Conservation (phyloP, 30 jellyfish, hydroid and myxozoan species). For the Hydractinia symbiolongicarpus region DNA sequence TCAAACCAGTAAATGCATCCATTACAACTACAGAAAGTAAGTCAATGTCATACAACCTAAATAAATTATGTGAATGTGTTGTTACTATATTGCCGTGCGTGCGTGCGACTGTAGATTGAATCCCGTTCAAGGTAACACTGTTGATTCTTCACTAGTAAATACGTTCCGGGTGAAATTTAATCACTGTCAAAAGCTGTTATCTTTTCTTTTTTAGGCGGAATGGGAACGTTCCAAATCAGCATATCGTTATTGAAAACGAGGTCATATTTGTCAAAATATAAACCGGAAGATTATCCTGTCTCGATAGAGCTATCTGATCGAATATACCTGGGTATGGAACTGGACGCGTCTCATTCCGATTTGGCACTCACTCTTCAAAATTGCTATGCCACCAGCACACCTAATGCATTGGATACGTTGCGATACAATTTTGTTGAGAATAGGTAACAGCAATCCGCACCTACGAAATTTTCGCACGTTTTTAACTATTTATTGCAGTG, state of each 20-base stretch:
- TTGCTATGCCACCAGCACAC: not conserved
- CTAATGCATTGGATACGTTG: not conserved
- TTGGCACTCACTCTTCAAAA: not conserved
- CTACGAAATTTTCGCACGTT: not conserved
- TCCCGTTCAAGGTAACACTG: too few relatives aligned
- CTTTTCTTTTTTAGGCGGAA: not conserved
- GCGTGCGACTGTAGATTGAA: too few relatives aligned
- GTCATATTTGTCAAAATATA: not conserved
- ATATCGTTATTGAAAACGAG: not conserved
- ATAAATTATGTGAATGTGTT: too few relatives aligned
- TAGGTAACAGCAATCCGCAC: not conserved
- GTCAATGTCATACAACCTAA: not conserved
- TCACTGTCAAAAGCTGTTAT: too few relatives aligned
- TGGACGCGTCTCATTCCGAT: constrained; percentile 5
- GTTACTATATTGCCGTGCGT: too few relatives aligned
- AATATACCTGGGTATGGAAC: not conserved
- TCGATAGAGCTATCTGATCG: constrained; percentile 5
- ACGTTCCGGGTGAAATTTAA: too few relatives aligned
- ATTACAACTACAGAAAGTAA: not conserved
- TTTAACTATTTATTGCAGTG: not conserved
- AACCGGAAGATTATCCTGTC: constrained; percentile 1
- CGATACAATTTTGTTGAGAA: not conserved
- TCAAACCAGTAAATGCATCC: constrained; percentile 9
- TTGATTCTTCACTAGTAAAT: too few relatives aligned
- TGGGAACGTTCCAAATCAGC: not conserved